Conservation (phyloP, 2,113 vertebrate species). For the Beaufortia kweichowensis region DNA sequence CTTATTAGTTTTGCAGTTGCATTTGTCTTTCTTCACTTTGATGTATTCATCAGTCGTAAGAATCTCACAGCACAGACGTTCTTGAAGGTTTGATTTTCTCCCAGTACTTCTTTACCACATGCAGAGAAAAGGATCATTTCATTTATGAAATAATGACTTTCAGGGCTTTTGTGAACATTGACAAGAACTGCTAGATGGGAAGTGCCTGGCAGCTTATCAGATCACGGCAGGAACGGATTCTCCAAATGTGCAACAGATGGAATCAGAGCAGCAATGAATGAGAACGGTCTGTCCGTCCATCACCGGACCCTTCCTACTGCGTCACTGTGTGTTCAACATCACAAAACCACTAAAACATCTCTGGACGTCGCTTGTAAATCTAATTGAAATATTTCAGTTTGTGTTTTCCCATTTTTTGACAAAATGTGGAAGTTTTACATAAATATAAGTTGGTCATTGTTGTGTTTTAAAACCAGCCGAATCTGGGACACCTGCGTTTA, state of each 20-base stretch:
- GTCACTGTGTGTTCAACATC: background rate
- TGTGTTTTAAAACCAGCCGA: constrained; percentile 50
- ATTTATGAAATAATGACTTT: background rate
- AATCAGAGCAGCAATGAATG: constrained; percentile 13
- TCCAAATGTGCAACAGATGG: constrained; percentile 48
- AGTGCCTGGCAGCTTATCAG: constrained; percentile 19
- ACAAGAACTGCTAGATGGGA: background rate
- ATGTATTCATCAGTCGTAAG: no score
- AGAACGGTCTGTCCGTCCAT: constrained; percentile 31
- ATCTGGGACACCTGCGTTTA: constrained; percentile 67
- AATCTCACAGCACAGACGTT: no score
- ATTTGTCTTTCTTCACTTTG: background rate
- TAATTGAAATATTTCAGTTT: no score
- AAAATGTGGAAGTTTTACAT: background rate
- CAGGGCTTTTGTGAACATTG: background rate
- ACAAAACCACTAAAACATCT: background rate
- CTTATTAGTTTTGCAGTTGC: no score
- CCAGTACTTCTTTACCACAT: background rate
- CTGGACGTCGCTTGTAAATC: no score
- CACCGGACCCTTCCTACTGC: background rate
- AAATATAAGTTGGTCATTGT: background rate
- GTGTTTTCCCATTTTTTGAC: background rate
- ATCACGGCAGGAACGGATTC: constrained; percentile 18
- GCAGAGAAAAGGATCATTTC: background rate
- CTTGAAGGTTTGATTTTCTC: background rate